phyloP scores from a whole-genome alignment of 2,797 vertebrate genomes.

The Peromyscus attwateri region DNA sequence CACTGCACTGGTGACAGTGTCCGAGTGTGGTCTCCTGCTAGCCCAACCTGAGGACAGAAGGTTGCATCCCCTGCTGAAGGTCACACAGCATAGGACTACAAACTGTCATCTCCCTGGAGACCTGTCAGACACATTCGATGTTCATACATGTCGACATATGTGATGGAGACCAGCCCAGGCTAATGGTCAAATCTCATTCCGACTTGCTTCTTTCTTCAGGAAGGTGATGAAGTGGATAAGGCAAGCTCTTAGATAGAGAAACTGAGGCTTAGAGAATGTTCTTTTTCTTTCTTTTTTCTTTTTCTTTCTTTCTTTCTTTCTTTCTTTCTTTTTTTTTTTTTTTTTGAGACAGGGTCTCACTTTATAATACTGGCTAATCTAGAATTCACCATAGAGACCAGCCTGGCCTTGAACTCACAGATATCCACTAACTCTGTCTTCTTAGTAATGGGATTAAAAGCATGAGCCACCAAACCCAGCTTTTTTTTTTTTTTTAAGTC shows the following conservation, averaged over 20 bases:
- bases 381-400: background rate
- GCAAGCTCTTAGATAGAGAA: background rate
- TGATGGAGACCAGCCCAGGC: background rate
- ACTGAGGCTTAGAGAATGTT: slow-evolving; percentile 5
- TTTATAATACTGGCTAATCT: background rate
- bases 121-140: background rate
- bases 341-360: background rate
- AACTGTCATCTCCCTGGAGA: background rate
- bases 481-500: background rate
- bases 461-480: background rate
- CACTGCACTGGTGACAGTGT: rapidly evolving
- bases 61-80: background rate
- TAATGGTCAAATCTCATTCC: background rate
- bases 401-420: background rate
- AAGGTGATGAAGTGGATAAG: background rate
- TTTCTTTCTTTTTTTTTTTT: too few relatives aligned
- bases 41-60: background rate
- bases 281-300: background rate
- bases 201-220: background rate
- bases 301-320: background rate
- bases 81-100: background rate
- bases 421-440: background rate
- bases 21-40: rapidly evolving
- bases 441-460: background rate
- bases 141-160: background rate